phyloP scores from a whole-genome alignment of 1,140 invertebrate genomes.

The Trypoxylus dichotomus region DNA sequence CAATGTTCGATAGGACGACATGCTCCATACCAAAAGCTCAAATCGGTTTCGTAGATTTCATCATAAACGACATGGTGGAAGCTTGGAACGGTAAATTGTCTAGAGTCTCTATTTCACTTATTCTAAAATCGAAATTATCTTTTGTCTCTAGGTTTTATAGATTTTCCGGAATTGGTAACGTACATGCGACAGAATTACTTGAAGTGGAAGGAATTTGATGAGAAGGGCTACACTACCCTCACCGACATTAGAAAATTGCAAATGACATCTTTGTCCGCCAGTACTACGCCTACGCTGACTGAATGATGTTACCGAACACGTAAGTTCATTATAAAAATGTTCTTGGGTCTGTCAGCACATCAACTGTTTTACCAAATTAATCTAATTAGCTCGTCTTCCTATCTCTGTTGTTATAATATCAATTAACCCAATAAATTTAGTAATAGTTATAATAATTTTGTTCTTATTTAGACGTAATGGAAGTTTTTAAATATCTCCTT shows the following conservation, averaged over 20 bases:
- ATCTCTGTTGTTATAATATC: too few species aligned
- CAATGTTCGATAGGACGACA: conserved; percentile 88
- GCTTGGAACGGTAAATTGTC: conserved; percentile 87
- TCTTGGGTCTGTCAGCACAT: not conserved
- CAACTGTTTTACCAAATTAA: too few species aligned
- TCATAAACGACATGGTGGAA: conserved; percentile 96
- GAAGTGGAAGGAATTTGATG: conserved; percentile 85
- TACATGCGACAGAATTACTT: conserved; percentile 85
- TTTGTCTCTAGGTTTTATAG: conserved; percentile 78
- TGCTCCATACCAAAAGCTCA: conserved; percentile 96
- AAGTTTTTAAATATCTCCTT: too few species aligned
- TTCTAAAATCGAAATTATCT: conserved; percentile 12
- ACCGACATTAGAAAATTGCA: conserved; percentile 65
- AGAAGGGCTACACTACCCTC: conserved; percentile 70
- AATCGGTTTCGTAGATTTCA: conserved; percentile 95
- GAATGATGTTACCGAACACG: conserved; percentile 44
- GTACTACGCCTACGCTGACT: conserved; percentile 38
- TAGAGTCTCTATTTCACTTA: conserved; percentile 36
- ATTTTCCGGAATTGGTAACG: conserved; percentile 85
- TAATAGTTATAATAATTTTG: too few species aligned
- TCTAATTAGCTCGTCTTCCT: too few species aligned
- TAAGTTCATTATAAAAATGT: conserved; percentile 38
- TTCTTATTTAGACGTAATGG: too few species aligned
- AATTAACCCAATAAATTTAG: too few species aligned
- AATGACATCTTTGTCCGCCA: conserved; percentile 40